phyloP scores from a whole-genome alignment of 2,888 invertebrate genomes.

The Leptinotarsa peninsularis region DNA sequence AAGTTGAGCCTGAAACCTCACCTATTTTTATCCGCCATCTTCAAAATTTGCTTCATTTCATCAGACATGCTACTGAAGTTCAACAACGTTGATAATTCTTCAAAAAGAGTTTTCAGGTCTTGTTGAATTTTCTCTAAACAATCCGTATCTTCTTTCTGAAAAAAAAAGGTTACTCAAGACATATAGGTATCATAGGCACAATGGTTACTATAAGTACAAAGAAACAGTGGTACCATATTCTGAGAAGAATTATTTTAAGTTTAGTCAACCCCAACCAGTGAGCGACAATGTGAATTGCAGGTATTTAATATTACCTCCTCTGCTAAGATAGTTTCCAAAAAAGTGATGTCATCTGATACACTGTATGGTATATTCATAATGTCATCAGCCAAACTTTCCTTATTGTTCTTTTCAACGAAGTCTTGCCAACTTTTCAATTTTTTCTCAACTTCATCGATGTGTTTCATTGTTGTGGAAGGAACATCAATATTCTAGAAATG shows the following conservation, averaged over 20 bases:
- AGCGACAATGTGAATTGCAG: too few species aligned
- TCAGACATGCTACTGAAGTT: neutral
- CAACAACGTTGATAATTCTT: constrained; percentile 4
- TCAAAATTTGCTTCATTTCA: neutral
- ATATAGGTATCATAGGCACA: too few species aligned
- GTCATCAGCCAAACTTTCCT: neutral
- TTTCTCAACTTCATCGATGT: neutral
- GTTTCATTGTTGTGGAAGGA: constrained; percentile 2
- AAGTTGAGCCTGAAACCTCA: neutral
- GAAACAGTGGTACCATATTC: too few species aligned
- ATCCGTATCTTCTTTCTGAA: neutral
- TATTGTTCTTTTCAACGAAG: neutral
- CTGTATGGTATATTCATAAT: constrained; percentile 13
- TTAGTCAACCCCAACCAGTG: too few species aligned
- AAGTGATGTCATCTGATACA: constrained; percentile 12
- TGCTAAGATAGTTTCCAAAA: neutral
- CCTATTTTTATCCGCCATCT: neutral
- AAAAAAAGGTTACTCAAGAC: neutral
- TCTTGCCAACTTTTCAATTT: neutral
- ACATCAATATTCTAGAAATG: neutral
- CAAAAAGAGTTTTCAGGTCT: constrained; percentile 6
- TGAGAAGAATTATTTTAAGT: neutral
- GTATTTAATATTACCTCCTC: neutral
- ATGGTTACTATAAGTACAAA: too few species aligned
- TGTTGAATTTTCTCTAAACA: constrained; percentile 3